Evolutionary conservation across 2,113 vertebrate genomes (phyloP).

Genomic region (Urocitellus parryii): DNA sequence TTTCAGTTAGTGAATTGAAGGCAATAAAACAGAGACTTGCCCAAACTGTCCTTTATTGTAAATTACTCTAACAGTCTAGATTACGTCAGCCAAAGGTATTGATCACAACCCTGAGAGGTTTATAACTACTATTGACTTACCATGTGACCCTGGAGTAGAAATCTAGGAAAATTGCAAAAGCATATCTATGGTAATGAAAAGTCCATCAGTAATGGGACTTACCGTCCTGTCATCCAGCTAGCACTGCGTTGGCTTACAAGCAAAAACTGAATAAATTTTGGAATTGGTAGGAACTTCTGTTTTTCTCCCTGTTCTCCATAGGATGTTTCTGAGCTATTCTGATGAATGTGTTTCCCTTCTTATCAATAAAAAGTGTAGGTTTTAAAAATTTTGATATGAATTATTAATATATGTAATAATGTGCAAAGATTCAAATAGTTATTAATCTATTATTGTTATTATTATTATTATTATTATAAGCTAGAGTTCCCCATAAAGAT

Average conservation of each 20-base stretch:
- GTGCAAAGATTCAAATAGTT: constrained; percentile 10
- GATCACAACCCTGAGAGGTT: constrained; percentile 81
- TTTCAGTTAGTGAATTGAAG: constrained; percentile 79
- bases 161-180: constrained; percentile 78
- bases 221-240: constrained; percentile 12
- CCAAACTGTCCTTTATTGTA: constrained; percentile 80
- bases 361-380: constrained; percentile 11
- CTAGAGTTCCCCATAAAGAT: not conserved
- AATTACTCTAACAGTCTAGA: constrained; percentile 78
- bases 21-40: constrained; percentile 79
- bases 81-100: constrained; percentile 82
- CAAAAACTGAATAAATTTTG: constrained; percentile 63
- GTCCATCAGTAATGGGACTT: constrained; percentile 61
- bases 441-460: not conserved
- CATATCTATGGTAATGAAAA: constrained; percentile 74
- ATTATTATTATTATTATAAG: not conserved
- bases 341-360: constrained; percentile 25
- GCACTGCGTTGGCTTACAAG: not conserved
- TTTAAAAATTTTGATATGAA: not conserved
- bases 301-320: not conserved
- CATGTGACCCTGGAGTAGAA: constrained; percentile 77
- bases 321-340: not conserved
- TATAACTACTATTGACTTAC: constrained; percentile 83
- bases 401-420: not conserved
- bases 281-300: not conserved